A percentile compares a stretch with the other conserved stretches of the same genome.
phyloP scores from a whole-genome alignment of 2,797 vertebrate genomes.

The Anisognathus igniventris region DNA sequence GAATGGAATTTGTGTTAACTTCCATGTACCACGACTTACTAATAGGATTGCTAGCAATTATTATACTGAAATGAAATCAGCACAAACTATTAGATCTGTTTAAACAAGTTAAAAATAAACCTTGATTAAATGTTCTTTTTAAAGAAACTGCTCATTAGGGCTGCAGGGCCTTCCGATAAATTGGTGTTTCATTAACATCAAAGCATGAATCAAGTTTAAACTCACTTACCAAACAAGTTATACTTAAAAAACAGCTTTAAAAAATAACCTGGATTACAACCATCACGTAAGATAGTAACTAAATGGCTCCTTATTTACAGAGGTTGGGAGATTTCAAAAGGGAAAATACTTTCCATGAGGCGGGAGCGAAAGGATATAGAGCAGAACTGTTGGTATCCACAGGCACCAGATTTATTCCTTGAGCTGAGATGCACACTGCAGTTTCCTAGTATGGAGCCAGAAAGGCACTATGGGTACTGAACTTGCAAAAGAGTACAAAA shows the following conservation, averaged over 20 bases:
- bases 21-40: conserved; percentile 83
- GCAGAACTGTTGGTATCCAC: background rate
- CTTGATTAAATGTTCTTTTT: conserved; percentile 85
- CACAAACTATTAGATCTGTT: conserved; percentile 85
- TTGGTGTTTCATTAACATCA: conserved; percentile 84
- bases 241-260: conserved; percentile 70
- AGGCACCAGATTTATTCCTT: background rate
- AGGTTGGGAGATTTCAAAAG: conserved; percentile 23
- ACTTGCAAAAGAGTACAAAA: conserved; percentile 11
- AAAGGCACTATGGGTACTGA: background rate
- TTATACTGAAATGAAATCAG: conserved; percentile 84
- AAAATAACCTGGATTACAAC: conserved; percentile 73
- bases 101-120: conserved; percentile 86
- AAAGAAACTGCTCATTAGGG: conserved; percentile 83
- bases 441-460: background rate
- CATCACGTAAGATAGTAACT: conserved; percentile 56
- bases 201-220: conserved; percentile 79
- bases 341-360: conserved; percentile 8
- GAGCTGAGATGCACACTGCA: background rate
- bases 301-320: conserved; percentile 48
- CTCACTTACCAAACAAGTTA: conserved; percentile 75
- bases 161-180: conserved; percentile 82
- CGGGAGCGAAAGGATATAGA: conserved; percentile 3
- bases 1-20: conserved; percentile 98
- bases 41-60: conserved; percentile 84